Percentiles rank a stretch among this genome's conserved stretches.
phyloP scores from a whole-genome alignment of 2,888 invertebrate species.

The Apoda limacodes region DNA sequence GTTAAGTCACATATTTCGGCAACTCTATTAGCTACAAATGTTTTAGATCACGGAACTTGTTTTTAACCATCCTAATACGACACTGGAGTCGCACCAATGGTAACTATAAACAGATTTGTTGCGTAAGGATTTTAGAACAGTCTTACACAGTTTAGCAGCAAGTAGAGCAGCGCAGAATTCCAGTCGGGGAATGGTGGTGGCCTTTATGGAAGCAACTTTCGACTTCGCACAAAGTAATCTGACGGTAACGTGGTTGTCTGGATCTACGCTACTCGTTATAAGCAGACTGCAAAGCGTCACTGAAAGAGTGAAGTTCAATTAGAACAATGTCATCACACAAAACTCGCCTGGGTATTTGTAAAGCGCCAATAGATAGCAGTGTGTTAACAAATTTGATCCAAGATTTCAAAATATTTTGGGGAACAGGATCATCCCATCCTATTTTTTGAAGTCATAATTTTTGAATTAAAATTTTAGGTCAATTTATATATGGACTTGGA shows the following conservation, averaged over 20 bases:
- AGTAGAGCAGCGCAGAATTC: slow-evolving; percentile 5
- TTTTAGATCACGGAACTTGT: no score
- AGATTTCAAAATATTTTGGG: slow-evolving; percentile 1
- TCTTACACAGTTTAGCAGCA: slow-evolving; percentile 3
- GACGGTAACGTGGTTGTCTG: slow-evolving; percentile 2
- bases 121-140: slow-evolving; percentile 4
- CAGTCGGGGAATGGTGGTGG: slow-evolving; percentile 6
- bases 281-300: slow-evolving; percentile 2
- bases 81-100: slow-evolving; percentile 13
- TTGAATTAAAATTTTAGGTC: slow-evolving; percentile 15
- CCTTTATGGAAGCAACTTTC: slow-evolving; percentile 8
- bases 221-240: slow-evolving; percentile 9
- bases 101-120: not conserved
- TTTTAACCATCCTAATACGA: slow-evolving; percentile 11
- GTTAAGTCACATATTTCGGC: slow-evolving; percentile 8
- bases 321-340: slow-evolving; percentile 4
- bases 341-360: slow-evolving; percentile 9
- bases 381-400: slow-evolving; percentile 6
- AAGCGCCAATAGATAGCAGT: slow-evolving; percentile 1
- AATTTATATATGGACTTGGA: slow-evolving; percentile 10
- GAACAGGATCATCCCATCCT: slow-evolving; percentile 13
- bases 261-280: not conserved
- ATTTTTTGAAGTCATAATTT: slow-evolving; percentile 11
- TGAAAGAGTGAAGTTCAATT: slow-evolving; percentile 5
- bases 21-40: slow-evolving; percentile 13